Evolutionary conservation across 1,140 invertebrate genomes (phyloP).

Genomic region (Archivesica marissinica): DNA sequence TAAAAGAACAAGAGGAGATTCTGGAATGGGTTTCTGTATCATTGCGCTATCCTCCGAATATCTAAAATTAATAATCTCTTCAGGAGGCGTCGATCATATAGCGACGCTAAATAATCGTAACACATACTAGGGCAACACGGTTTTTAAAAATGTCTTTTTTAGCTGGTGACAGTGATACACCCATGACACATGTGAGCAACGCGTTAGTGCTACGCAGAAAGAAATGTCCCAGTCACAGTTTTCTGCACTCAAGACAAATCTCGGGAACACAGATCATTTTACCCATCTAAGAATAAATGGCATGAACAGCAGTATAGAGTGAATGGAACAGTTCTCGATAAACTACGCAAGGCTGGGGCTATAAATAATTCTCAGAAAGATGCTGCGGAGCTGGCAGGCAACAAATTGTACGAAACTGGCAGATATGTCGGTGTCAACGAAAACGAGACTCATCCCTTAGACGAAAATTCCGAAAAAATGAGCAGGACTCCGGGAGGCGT

Average conservation of each 20-base stretch:
- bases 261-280: not conserved
- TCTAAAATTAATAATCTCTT: too few species aligned
- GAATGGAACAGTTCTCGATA: too few species aligned
- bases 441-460: slow-evolving; percentile 26
- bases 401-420: not conserved
- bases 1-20: too few species aligned
- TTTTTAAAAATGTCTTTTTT: too few species aligned
- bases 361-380: not conserved
- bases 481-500: slow-evolving; percentile 1
- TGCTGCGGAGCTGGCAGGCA: too few species aligned
- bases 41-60: too few species aligned
- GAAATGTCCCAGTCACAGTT: not conserved
- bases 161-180: too few species aligned
- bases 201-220: not conserved
- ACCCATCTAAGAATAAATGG: slow-evolving; percentile 3
- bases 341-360: not conserved
- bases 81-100: too few species aligned
- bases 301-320: slow-evolving; percentile 10
- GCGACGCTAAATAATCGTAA: too few species aligned
- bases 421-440: not conserved
- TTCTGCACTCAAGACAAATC: not conserved
- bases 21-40: too few species aligned
- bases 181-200: too few species aligned
- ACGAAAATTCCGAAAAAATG: slow-evolving; percentile 22
- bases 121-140: too few species aligned